Evolutionary conservation across 2,797 vertebrate species (phyloP), one percentile per base, ranked within the genome.

Genomic region (Geotrypetes seraphini): DNA sequence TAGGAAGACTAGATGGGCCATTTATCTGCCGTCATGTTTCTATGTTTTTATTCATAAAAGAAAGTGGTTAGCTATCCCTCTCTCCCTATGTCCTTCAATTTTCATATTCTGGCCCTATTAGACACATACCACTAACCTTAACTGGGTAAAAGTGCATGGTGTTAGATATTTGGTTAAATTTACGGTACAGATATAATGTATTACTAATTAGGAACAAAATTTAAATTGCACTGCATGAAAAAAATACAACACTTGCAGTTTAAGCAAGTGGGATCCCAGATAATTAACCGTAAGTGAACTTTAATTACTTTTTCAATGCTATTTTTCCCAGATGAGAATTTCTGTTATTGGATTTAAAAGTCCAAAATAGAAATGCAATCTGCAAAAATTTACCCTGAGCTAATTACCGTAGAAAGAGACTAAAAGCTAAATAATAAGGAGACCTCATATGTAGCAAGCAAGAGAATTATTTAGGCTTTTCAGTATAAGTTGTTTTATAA

Each of bases 271-370:
- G 16, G 32, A 31, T 50, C 24, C 15, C 35, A 32, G 28, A 43
- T 47, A 36, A 18, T 40, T 37, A 37, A 13, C 38, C 19, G 28
- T 17, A 50, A 41, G 27, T 17, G 41, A 48, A 39, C 25, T 55
- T 48, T 33, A 39, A 14, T 40, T 51, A 38, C 39, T 30, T 36
- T 38, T 47, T 47, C 38, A 53, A 30, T 36, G 28, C 25, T 36
- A 22, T 33, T 36, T 19, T 30, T 40, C 39, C 23, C 22, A 36
- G 32, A 39, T 19, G 33, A 39, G 28, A 14, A 19, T 34, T 50
- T 29, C n/a, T 12, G 40, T 14, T 9, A 27, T 12, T 8, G 38
- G 14, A 23, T 29, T 39, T 47, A 34, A 33, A 39, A 43, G 25
- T 47, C 36, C 47, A 27, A 47, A 44, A 33, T 36, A 31, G 33